A percentile compares a stretch with the other conserved stretches of the same genome.
phyloP scores from a whole-genome alignment of 1,140 invertebrate genomes.

The Drosophila suzukii region DNA sequence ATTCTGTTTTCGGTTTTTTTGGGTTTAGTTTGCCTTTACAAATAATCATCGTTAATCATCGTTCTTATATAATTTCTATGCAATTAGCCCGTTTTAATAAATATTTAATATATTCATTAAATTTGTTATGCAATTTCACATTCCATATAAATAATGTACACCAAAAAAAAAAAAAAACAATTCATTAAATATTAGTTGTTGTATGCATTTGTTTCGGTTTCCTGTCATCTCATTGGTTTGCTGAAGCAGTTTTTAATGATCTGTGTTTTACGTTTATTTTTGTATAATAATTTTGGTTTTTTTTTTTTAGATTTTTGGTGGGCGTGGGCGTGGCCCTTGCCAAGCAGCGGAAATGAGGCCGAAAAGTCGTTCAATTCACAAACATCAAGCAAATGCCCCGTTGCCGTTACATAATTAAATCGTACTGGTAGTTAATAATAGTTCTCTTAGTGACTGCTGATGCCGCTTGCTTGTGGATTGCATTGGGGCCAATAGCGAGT shows the following conservation, averaged over 20 bases:
- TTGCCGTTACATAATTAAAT: constrained; percentile 28
- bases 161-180: constrained; percentile 67
- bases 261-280: constrained; percentile 13
- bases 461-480: constrained; percentile 19
- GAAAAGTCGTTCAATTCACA: constrained; percentile 29
- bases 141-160: constrained; percentile 75
- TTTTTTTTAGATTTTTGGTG: constrained; percentile 43
- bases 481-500: constrained; percentile 34
- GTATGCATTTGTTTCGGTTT: constrained; percentile 34
- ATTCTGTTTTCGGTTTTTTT: constrained; percentile 35
- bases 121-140: constrained; percentile 53
- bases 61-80: constrained; percentile 74
- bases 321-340: constrained; percentile 62
- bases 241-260: constrained; percentile 30
- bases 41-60: constrained; percentile 59
- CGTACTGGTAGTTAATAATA: constrained; percentile 40
- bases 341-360: constrained; percentile 49
- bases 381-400: constrained; percentile 13
- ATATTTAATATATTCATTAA: constrained; percentile 68
- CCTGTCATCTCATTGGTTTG: constrained; percentile 18
- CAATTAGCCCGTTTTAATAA: constrained; percentile 65
- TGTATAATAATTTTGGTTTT: constrained; percentile 8
- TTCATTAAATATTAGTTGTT: constrained; percentile 51
- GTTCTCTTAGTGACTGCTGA: constrained; percentile 24
- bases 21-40: constrained; percentile 65